Base-by-base conservation (phyloP, 2,113 vertebrate genomes). In the Chauna torquata region DNA sequence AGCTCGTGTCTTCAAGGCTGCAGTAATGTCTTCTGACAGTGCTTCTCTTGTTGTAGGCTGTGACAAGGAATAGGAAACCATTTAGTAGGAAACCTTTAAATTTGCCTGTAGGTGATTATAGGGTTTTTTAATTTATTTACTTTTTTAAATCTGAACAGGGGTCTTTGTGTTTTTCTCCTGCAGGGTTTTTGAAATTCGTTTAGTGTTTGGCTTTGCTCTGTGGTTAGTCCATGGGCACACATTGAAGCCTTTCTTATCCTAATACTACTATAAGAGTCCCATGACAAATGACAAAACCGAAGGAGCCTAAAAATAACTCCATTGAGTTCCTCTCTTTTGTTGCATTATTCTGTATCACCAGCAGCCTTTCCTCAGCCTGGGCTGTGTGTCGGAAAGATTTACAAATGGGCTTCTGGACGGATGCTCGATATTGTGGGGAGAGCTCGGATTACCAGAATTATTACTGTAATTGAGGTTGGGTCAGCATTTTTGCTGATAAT, bases 171-270 rank as follows among this genome's bases (percentile, higher is more conserved):
- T 71, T 42, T 12, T 23, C 66, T 81, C 92, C 76, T 30, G 74
- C 54, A 95, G 76, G 66, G 68, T 45, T 92, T 64, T 68, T 65
- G 76, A 25, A 42, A 20, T 79, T 87, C 52, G 1, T 68, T 49
- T 4, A 50, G 18, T 20, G 93, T 9, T 92, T 94, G 95, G 81
- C 69, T 54, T 20, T 45, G 14, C 86, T 94, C 79, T 22, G 57
- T 6, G 84, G 61, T 75, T 62, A 7, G 68, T 71, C 81, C 12
- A 1, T 50, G 87, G 55, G 75, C 75, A 9, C 82, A 90, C 93
- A 94, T 34, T 88, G 92, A 44, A 62, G 88, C 85, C 90, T 95
- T 96, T 95, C 88, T 96, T 90, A 16, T 2, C 71, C 68, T 27
- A 8, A 10, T 62, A 8, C 71, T 16, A 4, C 75, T 57, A 0